phyloP scores from a whole-genome alignment of 2,113 vertebrate species.

The Geococcyx californianus region DNA sequence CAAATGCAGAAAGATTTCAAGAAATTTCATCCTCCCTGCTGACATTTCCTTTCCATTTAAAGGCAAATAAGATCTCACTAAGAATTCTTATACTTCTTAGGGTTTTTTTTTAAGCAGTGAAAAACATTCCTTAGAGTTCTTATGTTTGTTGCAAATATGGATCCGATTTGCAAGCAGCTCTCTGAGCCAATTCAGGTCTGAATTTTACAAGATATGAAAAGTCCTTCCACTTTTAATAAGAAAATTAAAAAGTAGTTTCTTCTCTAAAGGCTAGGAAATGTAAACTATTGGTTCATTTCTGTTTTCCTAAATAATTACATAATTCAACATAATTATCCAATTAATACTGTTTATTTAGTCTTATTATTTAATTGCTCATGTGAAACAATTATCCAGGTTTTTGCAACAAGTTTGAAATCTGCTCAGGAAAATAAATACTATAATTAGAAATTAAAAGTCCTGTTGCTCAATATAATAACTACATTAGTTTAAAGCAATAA shows the following conservation, averaged over 20 bases:
- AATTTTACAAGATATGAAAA: conserved; percentile 18
- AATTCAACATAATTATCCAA: conserved; percentile 58
- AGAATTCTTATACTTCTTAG: background rate
- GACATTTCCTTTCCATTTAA: background rate
- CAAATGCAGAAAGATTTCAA: background rate
- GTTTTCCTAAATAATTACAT: conserved; percentile 54
- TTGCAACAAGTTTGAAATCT: conserved; percentile 61
- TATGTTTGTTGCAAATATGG: accelerated
- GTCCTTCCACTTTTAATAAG: background rate
- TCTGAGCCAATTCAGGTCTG: background rate
- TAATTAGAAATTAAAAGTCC: conserved; percentile 60
- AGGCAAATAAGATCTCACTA: background rate
- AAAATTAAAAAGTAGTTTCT: background rate
- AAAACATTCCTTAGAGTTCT: background rate
- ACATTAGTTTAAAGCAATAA: conserved; percentile 57
- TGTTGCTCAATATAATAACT: conserved; percentile 40
- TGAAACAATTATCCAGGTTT: conserved; percentile 47
- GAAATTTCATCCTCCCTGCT: background rate
- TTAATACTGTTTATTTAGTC: conserved; percentile 48
- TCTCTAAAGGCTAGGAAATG: background rate
- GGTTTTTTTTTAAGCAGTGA: background rate
- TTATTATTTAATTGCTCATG: conserved; percentile 62
- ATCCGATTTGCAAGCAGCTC: background rate
- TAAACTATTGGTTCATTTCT: conserved; percentile 15
- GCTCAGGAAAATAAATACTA: conserved; percentile 60